Percentiles rank a stretch among this genome's conserved stretches.
Evolutionary conservation across 2,888 invertebrate species (phyloP).

Genomic region (Erebia palarica): DNA sequence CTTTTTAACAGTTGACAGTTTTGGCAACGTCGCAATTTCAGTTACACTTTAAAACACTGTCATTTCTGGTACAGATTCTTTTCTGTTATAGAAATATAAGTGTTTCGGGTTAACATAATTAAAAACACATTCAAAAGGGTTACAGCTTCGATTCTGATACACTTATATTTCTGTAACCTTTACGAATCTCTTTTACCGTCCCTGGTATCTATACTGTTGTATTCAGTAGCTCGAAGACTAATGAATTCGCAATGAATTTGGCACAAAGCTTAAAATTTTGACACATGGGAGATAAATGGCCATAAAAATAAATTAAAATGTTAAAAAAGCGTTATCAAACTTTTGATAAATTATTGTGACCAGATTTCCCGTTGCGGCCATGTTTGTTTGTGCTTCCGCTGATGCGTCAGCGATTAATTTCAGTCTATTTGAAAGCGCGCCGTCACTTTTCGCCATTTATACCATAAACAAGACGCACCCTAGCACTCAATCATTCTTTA

Average conservation of each 20-base stretch:
- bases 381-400: constrained; percentile 27
- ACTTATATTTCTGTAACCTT: too few relatives aligned
- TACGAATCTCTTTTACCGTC: too few relatives aligned
- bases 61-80: too few relatives aligned
- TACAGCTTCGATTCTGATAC: too few relatives aligned
- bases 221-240: too few relatives aligned
- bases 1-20: too few relatives aligned
- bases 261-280: not conserved
- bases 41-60: too few relatives aligned
- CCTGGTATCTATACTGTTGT: too few relatives aligned
- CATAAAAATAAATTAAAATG: not conserved
- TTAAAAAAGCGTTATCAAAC: constrained; percentile 7
- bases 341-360: constrained; percentile 18
- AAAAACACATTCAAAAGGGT: too few relatives aligned
- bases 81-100: too few relatives aligned
- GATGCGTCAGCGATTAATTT: constrained; percentile 29
- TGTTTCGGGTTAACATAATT: too few relatives aligned
- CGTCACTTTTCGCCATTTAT: constrained; percentile 17
- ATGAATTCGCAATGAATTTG: not conserved
- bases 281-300: not conserved
- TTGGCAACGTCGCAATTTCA: too few relatives aligned
- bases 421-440: constrained; percentile 21
- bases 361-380: constrained; percentile 18
- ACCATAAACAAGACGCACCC: constrained; percentile 17
- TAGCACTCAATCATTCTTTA: constrained; percentile 14